These are phyloP conservation scores for Plotosus lineatus DNA, from an alignment of 2,113 vertebrate species.

Conservation along the genomic window DNA sequence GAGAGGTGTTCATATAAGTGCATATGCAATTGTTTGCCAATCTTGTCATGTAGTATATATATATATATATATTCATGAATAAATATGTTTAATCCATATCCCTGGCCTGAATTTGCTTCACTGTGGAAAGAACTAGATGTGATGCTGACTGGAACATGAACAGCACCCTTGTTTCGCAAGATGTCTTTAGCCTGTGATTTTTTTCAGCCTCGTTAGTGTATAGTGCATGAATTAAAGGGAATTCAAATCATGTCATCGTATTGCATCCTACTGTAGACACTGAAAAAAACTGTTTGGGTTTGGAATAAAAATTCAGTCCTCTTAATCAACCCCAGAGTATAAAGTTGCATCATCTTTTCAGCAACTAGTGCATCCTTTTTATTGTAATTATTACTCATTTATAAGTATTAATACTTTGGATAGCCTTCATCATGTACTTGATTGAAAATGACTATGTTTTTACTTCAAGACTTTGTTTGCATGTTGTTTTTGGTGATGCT, in stretches of 20 bases:
- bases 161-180: not conserved
- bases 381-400: too few relatives aligned
- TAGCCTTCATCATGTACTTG: not conserved
- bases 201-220: not conserved
- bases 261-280: not conserved
- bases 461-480: conserved; percentile 11
- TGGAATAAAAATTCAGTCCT: not conserved
- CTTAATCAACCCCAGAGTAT: not conserved
- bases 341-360: not conserved
- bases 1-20: too few relatives aligned
- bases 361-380: not conserved
- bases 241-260: not conserved
- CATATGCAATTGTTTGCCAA: too few relatives aligned
- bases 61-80: too few relatives aligned
- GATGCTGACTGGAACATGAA: too few relatives aligned
- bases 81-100: too few relatives aligned
- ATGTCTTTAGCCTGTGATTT: not conserved
- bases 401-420: too few relatives aligned
- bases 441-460: not conserved
- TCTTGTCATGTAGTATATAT: too few relatives aligned
- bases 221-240: not conserved
- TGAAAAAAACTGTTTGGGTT: not conserved
- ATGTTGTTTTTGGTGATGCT: conserved; percentile 18
- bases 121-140: too few relatives aligned
- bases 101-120: too few relatives aligned